These are phyloP conservation scores for Melanostoma scalare DNA, from an alignment of 2,888 invertebrate species.

Conservation along the genomic window DNA sequence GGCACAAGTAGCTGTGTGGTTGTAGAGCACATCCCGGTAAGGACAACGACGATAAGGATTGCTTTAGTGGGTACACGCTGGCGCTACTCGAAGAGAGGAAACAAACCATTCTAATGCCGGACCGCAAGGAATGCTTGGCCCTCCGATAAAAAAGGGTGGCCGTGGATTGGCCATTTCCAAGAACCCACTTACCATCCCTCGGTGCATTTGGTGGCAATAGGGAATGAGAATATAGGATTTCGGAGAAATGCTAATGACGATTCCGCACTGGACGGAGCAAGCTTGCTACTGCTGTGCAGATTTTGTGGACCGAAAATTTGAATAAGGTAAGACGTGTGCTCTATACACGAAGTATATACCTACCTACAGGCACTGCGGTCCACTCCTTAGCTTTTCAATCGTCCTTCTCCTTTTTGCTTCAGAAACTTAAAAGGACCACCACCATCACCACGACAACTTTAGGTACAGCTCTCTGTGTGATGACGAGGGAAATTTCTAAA, in stretches of 20 bases:
- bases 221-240: slow-evolving; percentile 34
- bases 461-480: slow-evolving; percentile 21
- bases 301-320: slow-evolving; percentile 67
- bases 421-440: slow-evolving; percentile 57
- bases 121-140: slow-evolving; percentile 50
- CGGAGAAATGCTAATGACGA: slow-evolving; percentile 68
- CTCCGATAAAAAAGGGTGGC: slow-evolving; percentile 58
- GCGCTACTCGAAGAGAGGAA: slow-evolving; percentile 51
- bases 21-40: slow-evolving; percentile 17
- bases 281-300: slow-evolving; percentile 50
- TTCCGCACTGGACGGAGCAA: slow-evolving; percentile 49
- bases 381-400: slow-evolving; percentile 46
- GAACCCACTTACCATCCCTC: slow-evolving; percentile 46
- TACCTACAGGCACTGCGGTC: slow-evolving; percentile 21
- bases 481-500: slow-evolving; percentile 69
- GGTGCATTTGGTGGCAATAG: slow-evolving; percentile 25
- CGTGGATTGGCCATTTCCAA: slow-evolving; percentile 52
- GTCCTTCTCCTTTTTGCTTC: slow-evolving; percentile 18
- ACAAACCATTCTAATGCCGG: slow-evolving; percentile 58
- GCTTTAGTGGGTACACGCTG: slow-evolving; percentile 56
- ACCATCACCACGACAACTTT: slow-evolving; percentile 40
- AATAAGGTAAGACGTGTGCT: slow-evolving; percentile 68
- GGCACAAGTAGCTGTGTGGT: slow-evolving; percentile 37
- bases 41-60: slow-evolving; percentile 55
- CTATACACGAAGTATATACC: slow-evolving; percentile 3